Evolutionary conservation across 2,113 vertebrate genomes (phyloP), one percentile per base, ranked within the genome.

Genomic region (Triplophysa rosa): DNA sequence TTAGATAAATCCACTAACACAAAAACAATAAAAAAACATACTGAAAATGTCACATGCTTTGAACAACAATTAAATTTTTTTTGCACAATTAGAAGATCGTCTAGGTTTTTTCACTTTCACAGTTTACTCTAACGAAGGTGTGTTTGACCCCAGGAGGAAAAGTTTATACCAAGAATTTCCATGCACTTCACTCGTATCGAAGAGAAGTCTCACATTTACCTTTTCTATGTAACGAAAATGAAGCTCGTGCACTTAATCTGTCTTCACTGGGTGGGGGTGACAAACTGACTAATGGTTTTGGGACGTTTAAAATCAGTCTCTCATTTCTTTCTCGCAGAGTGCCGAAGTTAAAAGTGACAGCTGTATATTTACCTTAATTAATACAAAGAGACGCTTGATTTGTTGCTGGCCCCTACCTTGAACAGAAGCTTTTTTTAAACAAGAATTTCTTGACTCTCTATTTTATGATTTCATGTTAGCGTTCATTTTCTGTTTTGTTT

Each of bases 321-420:
- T 67, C 56, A 67, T 87, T 80, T 82, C 76, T 73, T 86, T 84
- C 67, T 78, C 59, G 12, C 69, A n/a, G 23, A 73, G 26, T 64
- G 78, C 63, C 59, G 58, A 83, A 86, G 67, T 80, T 71, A 67
- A 80, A 82, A 80, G 80, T 88, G 85, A 84, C 83, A 84, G 78
- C 71, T 87, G 88, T 89, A 84, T 88, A 87, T 89, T 88, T 88
- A 78, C 80, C 64, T 83, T 86, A 84, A 86, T 86, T 85, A 85
- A 67, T 65, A 52, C 69, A 80, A 84, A 80, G 76, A 77, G 71
- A 81, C 45, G 67, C 54, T 77, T 82, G 78, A 81, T 88, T 86
- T 81, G 84, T 82, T 80, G 68, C 75, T 52, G 37, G 54, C 80
- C 68, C 52, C 33, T 37, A 83, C 56, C 66, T 81, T 67, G 45